phyloP scores from a whole-genome alignment of 37 sponge, comb jelly and placozoan genomes.

The Sycon ciliatum region DNA sequence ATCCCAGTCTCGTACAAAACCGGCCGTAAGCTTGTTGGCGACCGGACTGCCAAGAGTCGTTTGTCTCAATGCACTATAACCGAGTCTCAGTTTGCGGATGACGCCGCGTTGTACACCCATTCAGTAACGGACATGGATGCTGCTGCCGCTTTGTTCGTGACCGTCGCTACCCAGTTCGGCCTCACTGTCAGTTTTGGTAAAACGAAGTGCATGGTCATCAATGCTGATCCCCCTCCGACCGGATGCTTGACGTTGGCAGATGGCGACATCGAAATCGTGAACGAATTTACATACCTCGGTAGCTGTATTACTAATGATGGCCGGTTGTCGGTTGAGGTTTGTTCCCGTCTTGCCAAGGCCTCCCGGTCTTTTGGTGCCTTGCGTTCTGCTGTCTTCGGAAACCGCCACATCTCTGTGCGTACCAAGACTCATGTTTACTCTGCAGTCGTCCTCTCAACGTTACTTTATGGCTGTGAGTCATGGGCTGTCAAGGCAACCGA shows the following conservation, averaged over 20 bases:
- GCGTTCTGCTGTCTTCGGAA: not conserved
- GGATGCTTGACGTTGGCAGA: too few species aligned
- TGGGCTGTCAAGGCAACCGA: too few species aligned
- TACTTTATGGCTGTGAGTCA: slow-evolving; percentile 37
- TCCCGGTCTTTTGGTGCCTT: slow-evolving; percentile 29
- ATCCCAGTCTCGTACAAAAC: slow-evolving; percentile 20
- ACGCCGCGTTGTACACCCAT: not conserved
- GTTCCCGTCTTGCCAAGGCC: slow-evolving; percentile 24
- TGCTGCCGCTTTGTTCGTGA: too few species aligned
- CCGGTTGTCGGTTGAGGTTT: slow-evolving; percentile 17
- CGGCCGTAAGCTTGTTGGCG: slow-evolving; percentile 29
- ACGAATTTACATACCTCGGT: slow-evolving; percentile 38
- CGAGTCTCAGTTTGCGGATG: slow-evolving; percentile 28
- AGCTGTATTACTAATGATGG: slow-evolving; percentile 18
- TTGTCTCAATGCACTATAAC: not conserved
- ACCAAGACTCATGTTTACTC: slow-evolving; percentile 25
- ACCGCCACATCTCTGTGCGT: not conserved
- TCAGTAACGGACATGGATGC: slow-evolving; percentile 17
- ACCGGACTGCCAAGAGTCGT: not conserved
- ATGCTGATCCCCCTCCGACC: too few species aligned
- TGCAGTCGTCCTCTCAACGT: slow-evolving; percentile 15
- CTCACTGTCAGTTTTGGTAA: too few species aligned
- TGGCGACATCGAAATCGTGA: slow-evolving; percentile 27
- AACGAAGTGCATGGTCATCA: too few species aligned
- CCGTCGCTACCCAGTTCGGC: too few species aligned